phyloP scores from a whole-genome alignment of 2,888 invertebrate genomes.

The Ariolimax columbianus region DNA sequence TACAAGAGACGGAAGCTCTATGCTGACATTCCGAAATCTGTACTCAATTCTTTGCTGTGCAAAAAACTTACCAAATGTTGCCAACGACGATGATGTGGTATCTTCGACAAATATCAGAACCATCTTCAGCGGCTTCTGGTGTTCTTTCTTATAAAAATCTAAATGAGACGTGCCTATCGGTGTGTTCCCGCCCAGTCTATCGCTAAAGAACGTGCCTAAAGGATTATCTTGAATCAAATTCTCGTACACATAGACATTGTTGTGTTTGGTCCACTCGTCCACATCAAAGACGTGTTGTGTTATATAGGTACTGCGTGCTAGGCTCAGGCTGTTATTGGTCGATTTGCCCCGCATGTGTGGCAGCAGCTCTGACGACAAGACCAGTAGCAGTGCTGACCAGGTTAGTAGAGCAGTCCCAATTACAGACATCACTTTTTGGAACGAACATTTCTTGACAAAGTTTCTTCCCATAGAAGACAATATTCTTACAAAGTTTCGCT shows the following conservation, averaged over 20 bases:
- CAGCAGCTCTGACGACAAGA: not conserved
- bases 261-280: not conserved
- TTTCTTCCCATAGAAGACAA: not conserved
- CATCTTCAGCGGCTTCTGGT: not conserved
- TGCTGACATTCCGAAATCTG: not conserved
- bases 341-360: not conserved
- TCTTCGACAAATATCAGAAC: conserved; percentile 32
- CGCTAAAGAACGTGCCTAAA: conserved; percentile 21
- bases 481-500: not conserved
- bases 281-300: not conserved
- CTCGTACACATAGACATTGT: not conserved
- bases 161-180: not conserved
- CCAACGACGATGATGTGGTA: not conserved
- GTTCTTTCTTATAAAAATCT: not conserved
- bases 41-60: conserved; percentile 37
- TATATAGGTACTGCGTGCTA: not conserved
- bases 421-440: not conserved
- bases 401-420: not conserved
- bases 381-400: not conserved
- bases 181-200: not conserved
- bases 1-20: not conserved
- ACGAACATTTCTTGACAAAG: conserved; percentile 30
- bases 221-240: conserved; percentile 14
- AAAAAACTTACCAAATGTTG: conserved; percentile 5
- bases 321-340: not conserved